These are phyloP conservation scores for Lutjanus campechanus DNA, from an alignment of 2,797 vertebrate genomes.

Conservation along the genomic window DNA sequence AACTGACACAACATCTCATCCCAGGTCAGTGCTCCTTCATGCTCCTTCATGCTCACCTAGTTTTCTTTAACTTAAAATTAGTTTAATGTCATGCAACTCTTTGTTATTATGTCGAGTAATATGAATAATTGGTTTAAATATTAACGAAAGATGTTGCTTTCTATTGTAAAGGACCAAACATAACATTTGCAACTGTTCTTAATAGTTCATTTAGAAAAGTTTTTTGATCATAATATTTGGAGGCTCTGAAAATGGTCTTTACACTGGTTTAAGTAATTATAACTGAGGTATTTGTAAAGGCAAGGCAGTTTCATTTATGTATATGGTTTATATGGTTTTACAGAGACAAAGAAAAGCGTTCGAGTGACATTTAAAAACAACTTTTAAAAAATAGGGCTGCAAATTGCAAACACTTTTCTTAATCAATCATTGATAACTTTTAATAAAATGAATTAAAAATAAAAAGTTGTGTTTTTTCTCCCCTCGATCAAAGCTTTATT, in stretches of 20 bases:
- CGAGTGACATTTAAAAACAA: not conserved
- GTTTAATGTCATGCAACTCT: not conserved
- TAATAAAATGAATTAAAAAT: no score
- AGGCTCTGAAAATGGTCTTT: not conserved
- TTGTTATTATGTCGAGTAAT: not conserved
- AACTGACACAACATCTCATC: constrained; percentile 64
- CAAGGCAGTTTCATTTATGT: not conserved
- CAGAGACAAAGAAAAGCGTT: not conserved
- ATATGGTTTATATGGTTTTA: no score
- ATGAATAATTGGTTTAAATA: no score
- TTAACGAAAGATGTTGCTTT: not conserved
- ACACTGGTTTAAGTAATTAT: not conserved
- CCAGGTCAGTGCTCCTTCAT: constrained; percentile 69
- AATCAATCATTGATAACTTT: no score
- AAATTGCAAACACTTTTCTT: no score
- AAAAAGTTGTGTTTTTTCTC: no score
- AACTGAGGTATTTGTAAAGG: not conserved
- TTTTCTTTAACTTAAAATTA: constrained; percentile 4
- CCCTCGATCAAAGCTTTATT: no score
- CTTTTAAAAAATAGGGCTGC: no score
- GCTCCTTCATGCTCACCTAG: constrained; percentile 15
- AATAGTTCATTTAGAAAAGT: not conserved
- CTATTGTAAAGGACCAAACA: not conserved
- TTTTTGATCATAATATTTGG: not conserved
- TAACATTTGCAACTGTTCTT: not conserved